Conservation (phyloP, 2,113 vertebrate species). For the Telmatochromis sp. region DNA sequence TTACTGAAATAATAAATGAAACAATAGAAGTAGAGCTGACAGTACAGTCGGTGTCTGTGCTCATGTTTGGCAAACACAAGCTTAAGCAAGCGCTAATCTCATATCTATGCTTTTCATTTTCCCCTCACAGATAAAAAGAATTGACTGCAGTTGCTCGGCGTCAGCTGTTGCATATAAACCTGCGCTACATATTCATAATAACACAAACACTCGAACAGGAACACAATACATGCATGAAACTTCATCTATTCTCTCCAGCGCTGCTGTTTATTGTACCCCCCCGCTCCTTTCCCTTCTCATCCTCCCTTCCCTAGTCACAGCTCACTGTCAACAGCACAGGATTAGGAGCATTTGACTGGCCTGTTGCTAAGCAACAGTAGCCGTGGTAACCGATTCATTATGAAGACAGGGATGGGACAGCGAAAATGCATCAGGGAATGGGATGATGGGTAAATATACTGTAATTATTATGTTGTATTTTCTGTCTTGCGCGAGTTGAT, state of each 20-base stretch:
- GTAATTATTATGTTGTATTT: slow-evolving; percentile 53
- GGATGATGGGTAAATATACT: slow-evolving; percentile 59
- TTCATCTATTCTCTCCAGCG: slow-evolving; percentile 20
- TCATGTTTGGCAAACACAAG: slow-evolving; percentile 10
- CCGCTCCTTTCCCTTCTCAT: slow-evolving; percentile 26
- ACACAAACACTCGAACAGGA: background rate
- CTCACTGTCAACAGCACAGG: slow-evolving; percentile 74
- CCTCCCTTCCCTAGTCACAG: slow-evolving; percentile 63
- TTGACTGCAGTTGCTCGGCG: slow-evolving; percentile 13
- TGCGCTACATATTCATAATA: background rate
- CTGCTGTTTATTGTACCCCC: slow-evolving; percentile 22
- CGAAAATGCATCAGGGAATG: slow-evolving; percentile 63
- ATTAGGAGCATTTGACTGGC: slow-evolving; percentile 77
- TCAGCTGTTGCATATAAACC: slow-evolving; percentile 8
- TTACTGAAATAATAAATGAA: background rate
- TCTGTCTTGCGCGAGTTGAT: slow-evolving; percentile 8
- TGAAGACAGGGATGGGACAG: slow-evolving; percentile 72
- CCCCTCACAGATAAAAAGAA: slow-evolving; percentile 13
- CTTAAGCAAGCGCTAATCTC: background rate
- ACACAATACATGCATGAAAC: slow-evolving; percentile 13
- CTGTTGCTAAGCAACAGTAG: slow-evolving; percentile 75
- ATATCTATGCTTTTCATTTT: background rate
- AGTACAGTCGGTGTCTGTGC: background rate
- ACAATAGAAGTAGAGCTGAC: background rate
- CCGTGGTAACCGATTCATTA: slow-evolving; percentile 69